Evolutionary conservation across 2,888 invertebrate genomes (phyloP).

Genomic region (Pteria penguin): DNA sequence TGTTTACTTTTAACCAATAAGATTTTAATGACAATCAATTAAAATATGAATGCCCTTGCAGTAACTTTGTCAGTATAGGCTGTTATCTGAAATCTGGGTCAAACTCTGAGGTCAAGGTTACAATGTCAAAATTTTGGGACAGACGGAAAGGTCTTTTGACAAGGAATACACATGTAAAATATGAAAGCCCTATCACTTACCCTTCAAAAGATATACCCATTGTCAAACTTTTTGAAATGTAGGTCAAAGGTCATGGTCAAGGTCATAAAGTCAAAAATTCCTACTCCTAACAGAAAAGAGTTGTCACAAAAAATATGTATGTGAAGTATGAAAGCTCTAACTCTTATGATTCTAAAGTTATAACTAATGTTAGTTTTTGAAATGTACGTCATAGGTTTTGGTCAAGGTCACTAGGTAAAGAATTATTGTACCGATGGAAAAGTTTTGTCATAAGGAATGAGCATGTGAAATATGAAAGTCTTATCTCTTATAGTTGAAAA

Average conservation of each 20-base stretch:
- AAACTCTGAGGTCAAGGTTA: too few species aligned
- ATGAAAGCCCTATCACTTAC: neutral
- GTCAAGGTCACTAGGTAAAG: neutral
- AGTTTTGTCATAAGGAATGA: neutral
- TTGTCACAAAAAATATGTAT: neutral
- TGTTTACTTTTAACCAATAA: too few species aligned
- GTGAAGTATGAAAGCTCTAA: neutral
- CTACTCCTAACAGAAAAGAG: neutral
- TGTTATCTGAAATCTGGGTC: too few species aligned
- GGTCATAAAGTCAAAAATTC: neutral
- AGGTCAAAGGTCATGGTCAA: neutral
- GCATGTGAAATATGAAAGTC: neutral
- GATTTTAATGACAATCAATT: too few species aligned
- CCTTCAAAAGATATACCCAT: neutral
- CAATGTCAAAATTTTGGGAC: too few species aligned
- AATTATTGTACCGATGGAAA: neutral
- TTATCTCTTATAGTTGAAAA: neutral
- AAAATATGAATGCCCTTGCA: too few species aligned
- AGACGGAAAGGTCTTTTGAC: too few species aligned
- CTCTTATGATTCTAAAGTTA: neutral
- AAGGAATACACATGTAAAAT: neutral
- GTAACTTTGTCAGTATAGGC: too few species aligned
- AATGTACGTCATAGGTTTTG: too few species aligned
- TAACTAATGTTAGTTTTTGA: neutral
- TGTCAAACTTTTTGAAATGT: neutral